Percentiles rank a stretch among this genome's conserved stretches.
These are phyloP conservation scores for Heliconius hermathena DNA, from an alignment of 1,140 invertebrate genomes.

Conservation along the genomic window DNA sequence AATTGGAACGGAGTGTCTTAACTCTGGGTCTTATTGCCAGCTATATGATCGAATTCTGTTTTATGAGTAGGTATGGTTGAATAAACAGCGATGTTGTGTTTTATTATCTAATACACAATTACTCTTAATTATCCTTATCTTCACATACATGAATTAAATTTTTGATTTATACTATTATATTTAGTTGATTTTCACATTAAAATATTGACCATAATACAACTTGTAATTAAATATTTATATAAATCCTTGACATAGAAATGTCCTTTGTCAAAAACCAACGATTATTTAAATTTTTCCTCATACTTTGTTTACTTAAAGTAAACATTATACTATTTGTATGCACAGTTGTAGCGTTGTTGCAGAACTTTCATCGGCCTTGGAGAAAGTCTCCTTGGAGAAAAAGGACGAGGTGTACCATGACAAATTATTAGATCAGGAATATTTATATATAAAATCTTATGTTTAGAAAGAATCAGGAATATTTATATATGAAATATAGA, in stretches of 20 bases:
- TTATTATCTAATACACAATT: no score
- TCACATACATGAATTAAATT: no score
- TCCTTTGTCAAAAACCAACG: neutral
- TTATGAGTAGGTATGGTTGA: no score
- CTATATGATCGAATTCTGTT: no score
- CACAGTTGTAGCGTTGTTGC: conserved; percentile 47
- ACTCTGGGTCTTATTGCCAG: no score
- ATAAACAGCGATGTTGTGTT: no score
- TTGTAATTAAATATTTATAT: neutral
- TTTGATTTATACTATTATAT: no score
- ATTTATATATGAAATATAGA: conserved; percentile 17
- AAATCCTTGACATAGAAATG: neutral
- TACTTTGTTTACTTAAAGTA: neutral
- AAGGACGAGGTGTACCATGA: conserved; percentile 54
- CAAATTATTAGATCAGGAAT: conserved; percentile 46
- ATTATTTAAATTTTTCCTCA: neutral
- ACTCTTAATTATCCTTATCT: no score
- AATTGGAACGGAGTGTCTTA: no score
- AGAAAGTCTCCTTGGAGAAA: conserved; percentile 72
- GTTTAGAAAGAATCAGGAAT: conserved; percentile 15
- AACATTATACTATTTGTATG: conserved; percentile 51
- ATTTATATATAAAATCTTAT: conserved; percentile 17
- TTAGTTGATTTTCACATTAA: neutral
- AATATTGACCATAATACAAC: neutral
- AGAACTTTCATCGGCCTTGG: conserved; percentile 68